Base-by-base conservation (phyloP, 2,888 invertebrate species). In the Xanthia icteritia region DNA sequence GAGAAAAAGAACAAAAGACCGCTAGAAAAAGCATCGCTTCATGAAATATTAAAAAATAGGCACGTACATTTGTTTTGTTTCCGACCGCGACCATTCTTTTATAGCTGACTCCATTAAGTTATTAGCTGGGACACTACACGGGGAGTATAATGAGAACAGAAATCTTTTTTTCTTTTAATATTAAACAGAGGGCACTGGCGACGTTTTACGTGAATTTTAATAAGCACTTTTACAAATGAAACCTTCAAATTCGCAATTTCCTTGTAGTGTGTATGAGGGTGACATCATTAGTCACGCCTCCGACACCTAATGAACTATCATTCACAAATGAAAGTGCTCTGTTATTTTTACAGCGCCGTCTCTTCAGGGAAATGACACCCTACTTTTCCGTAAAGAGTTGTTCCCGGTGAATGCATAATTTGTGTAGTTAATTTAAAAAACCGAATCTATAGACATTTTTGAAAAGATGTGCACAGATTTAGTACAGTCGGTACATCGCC, bases 1-100 rank as follows among this genome's bases (percentile, higher is more conserved):
- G 77, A 88, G 85, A 78, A 86, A 85, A 86, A 86, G 79, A 90
- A 90, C 89, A 91, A 91, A 91, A 86, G 88, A 84, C 75, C 74
- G 77, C 82, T 79, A 81, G 82, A 76, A 85, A 77, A 84, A 87
- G 81, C 89, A 85, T 85, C 82, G 78, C 77, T 82, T 81, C 82
- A 86, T 88, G 81, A 88, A 90, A 88, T 87, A 88, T 88, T 80
- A 89, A 89, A 89, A 89, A 88, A 85, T 88, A 89, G 83, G 81
- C 86, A 82, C 83, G 81, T 81, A 82, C 85, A 85, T 88, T 87
- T 85, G 82, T 85, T 86, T 84, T 88, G 71, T 84, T 84, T 81
- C 72, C 83, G 71, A 84, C 81, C 82, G 73, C 84, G 66, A 68
- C 81, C 76, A 67, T 76, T 81, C 66, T 81, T 80, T 82, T 76